Evolutionary conservation across 1,140 invertebrate species (phyloP), one percentile per base, ranked within the genome.

Genomic region (Chrysoperla carnea): DNA sequence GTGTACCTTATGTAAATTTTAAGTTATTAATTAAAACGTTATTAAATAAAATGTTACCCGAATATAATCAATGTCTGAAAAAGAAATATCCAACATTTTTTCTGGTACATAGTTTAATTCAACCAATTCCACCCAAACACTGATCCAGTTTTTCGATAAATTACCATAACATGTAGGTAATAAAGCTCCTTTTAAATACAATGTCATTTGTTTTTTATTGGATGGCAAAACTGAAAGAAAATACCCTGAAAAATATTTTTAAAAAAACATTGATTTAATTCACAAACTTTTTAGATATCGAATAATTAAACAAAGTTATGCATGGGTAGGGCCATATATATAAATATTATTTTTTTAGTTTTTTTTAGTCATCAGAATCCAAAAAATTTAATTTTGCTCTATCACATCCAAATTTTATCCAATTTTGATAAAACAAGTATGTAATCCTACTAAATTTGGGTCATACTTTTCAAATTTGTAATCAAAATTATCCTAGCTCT

Each of bases 41-140:
- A n/a, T n/a, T n/a, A n/a, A n/a, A n/a, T n/a, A n/a, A n/a, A n/a
- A n/a, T n/a, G n/a, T 23, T 23, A 23, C 17, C 17, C 11, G 40
- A 2, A 35, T 27, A 43, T 43, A 40, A 40, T 39, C 28, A n/a
- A 42, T 36, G 6, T 14, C 50, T 1, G 46, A 39, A 8, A 36
- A 29, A 29, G 52, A 43, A 7, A 54, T 37, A 31, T 51, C 43
- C 0, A 47, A 45, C 7, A 44, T 37, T 29, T 51, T 52, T 17
- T 23, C 28, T 4, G 56, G 45, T 7, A 45, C 43, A 37, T 52
- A 39, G 7, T 41, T 51, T 1, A 52, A 45, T 15, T 56, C 51
- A 8, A 63, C 49, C 33, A 66, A 37, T 46, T 73, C 64, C 8
- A 74, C 46, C 69, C 70, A 72, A 29, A 72, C 53, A 13, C 51